These are phyloP conservation scores for Aradophagus sp. DNA, from an alignment of 1,140 invertebrate genomes.

Conservation along the genomic window DNA sequence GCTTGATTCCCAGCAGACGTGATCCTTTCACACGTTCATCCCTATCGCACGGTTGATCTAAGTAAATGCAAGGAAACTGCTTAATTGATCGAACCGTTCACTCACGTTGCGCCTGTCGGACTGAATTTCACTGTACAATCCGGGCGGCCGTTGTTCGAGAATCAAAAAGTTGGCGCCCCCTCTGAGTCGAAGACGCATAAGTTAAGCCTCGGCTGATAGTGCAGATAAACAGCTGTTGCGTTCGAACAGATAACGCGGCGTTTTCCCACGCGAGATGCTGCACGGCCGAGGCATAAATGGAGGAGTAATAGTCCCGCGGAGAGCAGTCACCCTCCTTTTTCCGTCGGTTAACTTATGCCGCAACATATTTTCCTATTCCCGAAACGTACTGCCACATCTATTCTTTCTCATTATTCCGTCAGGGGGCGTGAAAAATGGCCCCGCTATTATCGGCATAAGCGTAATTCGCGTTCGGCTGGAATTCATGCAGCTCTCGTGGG, in stretches of 20 bases:
- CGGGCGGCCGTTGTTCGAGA: no score
- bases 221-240: constrained; percentile 44
- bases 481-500: background rate
- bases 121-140: no score
- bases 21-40: no score
- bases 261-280: constrained; percentile 38
- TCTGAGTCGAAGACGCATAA: background rate
- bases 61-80: no score
- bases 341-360: constrained; percentile 26
- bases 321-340: constrained; percentile 33
- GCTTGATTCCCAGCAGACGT: no score
- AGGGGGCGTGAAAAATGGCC: constrained; percentile 11
- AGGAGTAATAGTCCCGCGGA: constrained; percentile 46
- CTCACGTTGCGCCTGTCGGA: no score
- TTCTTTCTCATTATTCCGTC: constrained; percentile 18
- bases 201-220: constrained; percentile 10
- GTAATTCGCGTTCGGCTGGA: background rate
- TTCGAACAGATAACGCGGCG: constrained; percentile 31
- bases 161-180: background rate
- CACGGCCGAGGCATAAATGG: constrained; percentile 32
- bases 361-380: constrained; percentile 39
- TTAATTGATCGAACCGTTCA: no score
- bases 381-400: constrained; percentile 25
- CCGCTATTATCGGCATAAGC: constrained; percentile 4
- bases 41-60: no score